Base-by-base conservation (phyloP, 2,797 vertebrate genomes). In the Tokudaia tokunoshimensis region DNA sequence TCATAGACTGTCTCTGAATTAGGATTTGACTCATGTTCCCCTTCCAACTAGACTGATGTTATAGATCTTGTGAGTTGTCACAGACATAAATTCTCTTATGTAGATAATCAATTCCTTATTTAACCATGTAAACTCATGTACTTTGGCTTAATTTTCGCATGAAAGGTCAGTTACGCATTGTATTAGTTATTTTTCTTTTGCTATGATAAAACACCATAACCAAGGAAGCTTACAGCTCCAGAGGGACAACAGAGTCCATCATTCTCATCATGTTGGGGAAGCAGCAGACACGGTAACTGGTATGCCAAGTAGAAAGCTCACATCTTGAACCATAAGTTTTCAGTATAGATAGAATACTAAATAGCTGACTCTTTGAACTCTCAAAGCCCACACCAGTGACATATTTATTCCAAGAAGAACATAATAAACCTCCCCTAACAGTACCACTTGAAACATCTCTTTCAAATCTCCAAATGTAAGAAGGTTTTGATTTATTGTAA, bases 1-100 rank as follows among this genome's bases (percentile, higher is more conserved):
- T 90, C 83, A 19, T 87, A 76, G 59, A 72, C 34, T 88, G 22
- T 52, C 10, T 24, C 31, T 97, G 15, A 92, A 75, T 95, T 82
- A 52, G 24, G 0, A 1, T 80, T 93, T 96, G 50, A 47, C 63
- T 92, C 8, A 50, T 94, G 34, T 34, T 91, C 4, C 44, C 26
- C 4, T n/a, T 4, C 83, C 1, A 44, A 86, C 89, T 52, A 75
- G 26, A 55, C 31, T 82, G 11, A 26, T 0, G 22, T 87, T 91
- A 67, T 14, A 52, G 57, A 61, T 75, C 74, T 92, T 37, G n/a
- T 7, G 17, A 50, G 57, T 52, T 57, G 29, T 76, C 44, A 87
- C 4, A 92, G 11, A 87, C 20, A 74, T 13, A 34, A 82, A 79
- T 24, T 63, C 2, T 34, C 78, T 86, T 72, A 84, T 74, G 55